Evolutionary conservation across 23 tunicate genomes (phyloP), one percentile per base, ranked within the genome.

Genomic region (Halocynthia roretzi): DNA sequence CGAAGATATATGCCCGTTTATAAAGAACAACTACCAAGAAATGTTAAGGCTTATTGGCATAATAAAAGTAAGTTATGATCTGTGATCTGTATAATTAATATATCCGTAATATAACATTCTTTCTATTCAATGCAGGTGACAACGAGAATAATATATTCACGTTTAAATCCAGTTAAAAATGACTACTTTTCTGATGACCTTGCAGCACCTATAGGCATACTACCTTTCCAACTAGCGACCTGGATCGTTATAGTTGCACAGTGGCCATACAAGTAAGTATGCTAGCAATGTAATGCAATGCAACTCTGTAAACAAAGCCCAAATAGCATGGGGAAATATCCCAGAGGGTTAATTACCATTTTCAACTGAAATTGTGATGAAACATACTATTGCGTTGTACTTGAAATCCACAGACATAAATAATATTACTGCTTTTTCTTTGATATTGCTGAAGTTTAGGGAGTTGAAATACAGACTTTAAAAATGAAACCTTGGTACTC

Each of bases 201-300:
- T 31, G 44, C 44, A 31, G 44, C 44, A 31, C 44, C 44, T 31
- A 31, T 31, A 31, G 44, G 44, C 56, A 5, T 74, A 17, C 55
- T 44, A 50, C 78, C 78, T 15, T 56, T 50, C 78, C 55, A 74
- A 15, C 62, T 74, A 21, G 56, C 60, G 18, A 64, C 78, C 6
- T 74, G 78, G 78, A 7, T 74, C 17, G 78, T 74, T 31, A 54
- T 74, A 54, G 62, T 74, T 8, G 56, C 64, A 10, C 78, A 74
- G 52, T 74, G 78, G 78, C 78, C 78, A 0, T 74, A 74, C 78
- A 74, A 64, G 78, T 74, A 71, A 58, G 17, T 14, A 14, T 58
- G 63, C 15, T n/a, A 1, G n/a, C 15, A 14, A 4, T 58, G 15
- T 58, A 10, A 10, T 56, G 62, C 12, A 56, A 10, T 56, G 62